A percentile compares a stretch with the other conserved stretches of the same genome.
phyloP scores from a whole-genome alignment of 92 coral and sea anemone genomes.

The Hydrozoanthus gracilis region DNA sequence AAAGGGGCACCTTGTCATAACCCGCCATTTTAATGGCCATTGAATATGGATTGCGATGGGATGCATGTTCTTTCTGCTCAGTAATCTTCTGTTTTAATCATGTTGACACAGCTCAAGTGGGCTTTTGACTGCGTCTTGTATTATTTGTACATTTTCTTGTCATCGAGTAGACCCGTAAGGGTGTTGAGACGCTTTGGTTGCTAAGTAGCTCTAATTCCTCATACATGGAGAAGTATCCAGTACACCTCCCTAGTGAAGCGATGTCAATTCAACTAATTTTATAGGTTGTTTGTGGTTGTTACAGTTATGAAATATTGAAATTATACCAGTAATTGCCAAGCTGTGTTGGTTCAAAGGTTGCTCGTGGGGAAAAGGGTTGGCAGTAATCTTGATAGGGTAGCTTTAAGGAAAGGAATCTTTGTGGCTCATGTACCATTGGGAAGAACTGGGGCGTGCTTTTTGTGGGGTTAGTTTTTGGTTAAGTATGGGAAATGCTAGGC shows the following conservation, averaged over 20 bases:
- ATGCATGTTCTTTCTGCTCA: neutral
- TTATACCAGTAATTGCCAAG: neutral
- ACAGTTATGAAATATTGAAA: conserved; percentile 14
- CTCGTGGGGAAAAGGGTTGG: neutral
- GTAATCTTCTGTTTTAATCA: neutral
- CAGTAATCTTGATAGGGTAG: neutral
- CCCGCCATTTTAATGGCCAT: neutral
- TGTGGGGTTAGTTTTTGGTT: neutral
- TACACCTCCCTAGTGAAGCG: neutral
- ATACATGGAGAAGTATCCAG: neutral
- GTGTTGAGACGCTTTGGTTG: neutral
- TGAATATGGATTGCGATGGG: neutral
- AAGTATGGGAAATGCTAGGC: too few species aligned
- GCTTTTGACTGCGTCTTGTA: neutral
- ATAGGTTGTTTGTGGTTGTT: neutral
- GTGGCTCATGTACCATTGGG: neutral
- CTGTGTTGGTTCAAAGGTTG: neutral
- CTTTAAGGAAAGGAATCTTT: neutral
- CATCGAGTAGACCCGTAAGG: conserved; percentile 2
- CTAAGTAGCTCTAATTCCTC: neutral
- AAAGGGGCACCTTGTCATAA: neutral
- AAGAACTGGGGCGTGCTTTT: neutral
- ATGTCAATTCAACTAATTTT: neutral
- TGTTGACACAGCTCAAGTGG: neutral
- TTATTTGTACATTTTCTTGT: conserved; percentile 2